Percentiles rank a stretch among this genome's conserved stretches.
Evolutionary conservation across 92 coral and sea anemone genomes (phyloP).

Genomic region (Chrysogorgia sp.): DNA sequence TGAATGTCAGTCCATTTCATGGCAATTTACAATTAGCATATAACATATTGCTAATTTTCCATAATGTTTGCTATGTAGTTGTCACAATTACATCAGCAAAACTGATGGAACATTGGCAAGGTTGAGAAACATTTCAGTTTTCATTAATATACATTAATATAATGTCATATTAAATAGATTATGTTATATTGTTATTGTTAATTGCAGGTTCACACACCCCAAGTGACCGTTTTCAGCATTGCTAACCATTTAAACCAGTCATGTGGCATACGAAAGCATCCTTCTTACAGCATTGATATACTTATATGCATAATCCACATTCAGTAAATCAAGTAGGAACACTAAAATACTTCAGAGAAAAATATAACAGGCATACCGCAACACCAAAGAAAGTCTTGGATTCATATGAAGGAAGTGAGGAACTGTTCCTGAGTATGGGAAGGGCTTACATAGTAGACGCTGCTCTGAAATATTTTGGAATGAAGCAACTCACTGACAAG

Average conservation of each 20-base stretch:
- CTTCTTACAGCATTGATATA: constrained; percentile 4
- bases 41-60: too few relatives aligned
- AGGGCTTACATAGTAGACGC: constrained; percentile 54
- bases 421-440: constrained; percentile 24
- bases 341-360: constrained; percentile 32
- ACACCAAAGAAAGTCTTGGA: constrained; percentile 34
- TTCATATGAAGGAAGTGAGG: constrained; percentile 30
- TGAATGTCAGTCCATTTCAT: too few relatives aligned
- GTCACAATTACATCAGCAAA: too few relatives aligned
- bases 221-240: constrained; percentile 23
- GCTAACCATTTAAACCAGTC: constrained; percentile 30
- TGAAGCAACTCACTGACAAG: background rate
- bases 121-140: too few relatives aligned
- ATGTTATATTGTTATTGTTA: too few relatives aligned
- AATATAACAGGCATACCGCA: constrained; percentile 24
- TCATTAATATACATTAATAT: too few relatives aligned
- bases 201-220: constrained; percentile 53
- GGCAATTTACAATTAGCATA: too few relatives aligned
- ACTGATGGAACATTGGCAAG: too few relatives aligned
- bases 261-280: constrained; percentile 37
- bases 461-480: constrained; percentile 16
- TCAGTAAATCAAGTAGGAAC: constrained; percentile 37
- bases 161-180: too few relatives aligned
- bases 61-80: too few relatives aligned
- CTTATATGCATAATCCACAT: constrained; percentile 19